phyloP scores from a whole-genome alignment of 1,140 invertebrate genomes.

The Drosophila kurseongensis region DNA sequence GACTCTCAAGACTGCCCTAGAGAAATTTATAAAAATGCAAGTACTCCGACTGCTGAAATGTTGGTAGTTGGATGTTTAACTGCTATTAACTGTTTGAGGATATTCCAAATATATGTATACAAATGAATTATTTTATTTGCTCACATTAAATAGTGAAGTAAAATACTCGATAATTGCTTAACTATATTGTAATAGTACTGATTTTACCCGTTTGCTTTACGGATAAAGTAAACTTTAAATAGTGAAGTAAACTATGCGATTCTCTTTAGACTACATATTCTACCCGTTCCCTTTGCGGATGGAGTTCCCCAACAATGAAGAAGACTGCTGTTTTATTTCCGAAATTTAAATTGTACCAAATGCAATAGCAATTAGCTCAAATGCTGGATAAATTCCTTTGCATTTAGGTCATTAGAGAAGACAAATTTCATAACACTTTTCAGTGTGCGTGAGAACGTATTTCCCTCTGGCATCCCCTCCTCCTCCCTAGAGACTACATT shows the following conservation, averaged over 20 bases:
- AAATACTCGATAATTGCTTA: no score
- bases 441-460: constrained; percentile 29
- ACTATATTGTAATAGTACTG: no score
- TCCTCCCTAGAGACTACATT: constrained; percentile 19
- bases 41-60: neutral
- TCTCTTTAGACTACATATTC: no score
- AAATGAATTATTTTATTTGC: no score
- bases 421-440: constrained; percentile 75
- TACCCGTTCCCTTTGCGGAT: no score
- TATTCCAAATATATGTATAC: no score
- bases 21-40: constrained; percentile 7
- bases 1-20: neutral
- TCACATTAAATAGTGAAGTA: no score
- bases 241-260: no score
- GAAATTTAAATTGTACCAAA: constrained; percentile 57
- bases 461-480: constrained; percentile 23
- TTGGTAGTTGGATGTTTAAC: no score
- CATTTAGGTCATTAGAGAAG: constrained; percentile 72
- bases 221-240: no score
- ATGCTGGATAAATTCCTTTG: constrained; percentile 65
- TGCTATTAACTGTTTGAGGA: no score
- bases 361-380: constrained; percentile 66
- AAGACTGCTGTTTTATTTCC: neutral
- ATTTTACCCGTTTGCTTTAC: no score
- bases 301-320: neutral